A percentile compares a stretch with the other conserved stretches of the same genome.
phyloP scores from a whole-genome alignment of 2,888 invertebrate species.

The Allacma fusca region DNA sequence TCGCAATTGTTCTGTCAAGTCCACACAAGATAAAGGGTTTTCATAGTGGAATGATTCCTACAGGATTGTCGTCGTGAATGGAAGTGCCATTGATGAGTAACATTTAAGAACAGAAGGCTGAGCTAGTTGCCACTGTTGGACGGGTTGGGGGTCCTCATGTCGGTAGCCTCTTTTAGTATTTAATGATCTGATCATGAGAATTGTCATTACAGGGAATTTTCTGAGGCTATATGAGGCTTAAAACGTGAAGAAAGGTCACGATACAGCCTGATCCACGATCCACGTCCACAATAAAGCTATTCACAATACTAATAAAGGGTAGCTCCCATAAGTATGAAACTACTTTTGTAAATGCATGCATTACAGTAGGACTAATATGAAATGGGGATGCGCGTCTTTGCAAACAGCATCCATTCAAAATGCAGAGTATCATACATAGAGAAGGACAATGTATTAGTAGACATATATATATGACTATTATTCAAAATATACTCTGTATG shows the following conservation, averaged over 20 bases:
- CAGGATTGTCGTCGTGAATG: neutral
- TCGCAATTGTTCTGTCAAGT: slow-evolving; percentile 1
- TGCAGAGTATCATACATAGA: too few species aligned
- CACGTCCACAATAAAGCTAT: neutral
- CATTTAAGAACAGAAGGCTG: neutral
- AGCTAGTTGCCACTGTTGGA: slow-evolving; percentile 22
- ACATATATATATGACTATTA: neutral
- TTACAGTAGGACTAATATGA: neutral
- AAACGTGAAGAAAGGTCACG: neutral
- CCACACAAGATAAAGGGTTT: neutral
- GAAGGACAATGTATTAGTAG: too few species aligned
- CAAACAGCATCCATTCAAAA: neutral
- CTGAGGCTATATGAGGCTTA: neutral
- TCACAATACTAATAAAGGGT: too few species aligned
- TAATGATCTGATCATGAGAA: too few species aligned
- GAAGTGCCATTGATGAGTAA: neutral
- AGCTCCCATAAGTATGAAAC: too few species aligned
- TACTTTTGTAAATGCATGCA: too few species aligned
- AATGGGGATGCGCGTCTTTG: neutral
- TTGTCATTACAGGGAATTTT: too few species aligned
- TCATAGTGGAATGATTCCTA: neutral
- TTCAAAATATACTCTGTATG: neutral
- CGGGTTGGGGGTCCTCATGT: neutral
- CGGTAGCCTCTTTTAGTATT: too few species aligned
- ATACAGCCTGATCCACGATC: neutral